Evolutionary conservation across 2,113 vertebrate genomes (phyloP).

Genomic region (Poeciliopsis turrubarensis): DNA sequence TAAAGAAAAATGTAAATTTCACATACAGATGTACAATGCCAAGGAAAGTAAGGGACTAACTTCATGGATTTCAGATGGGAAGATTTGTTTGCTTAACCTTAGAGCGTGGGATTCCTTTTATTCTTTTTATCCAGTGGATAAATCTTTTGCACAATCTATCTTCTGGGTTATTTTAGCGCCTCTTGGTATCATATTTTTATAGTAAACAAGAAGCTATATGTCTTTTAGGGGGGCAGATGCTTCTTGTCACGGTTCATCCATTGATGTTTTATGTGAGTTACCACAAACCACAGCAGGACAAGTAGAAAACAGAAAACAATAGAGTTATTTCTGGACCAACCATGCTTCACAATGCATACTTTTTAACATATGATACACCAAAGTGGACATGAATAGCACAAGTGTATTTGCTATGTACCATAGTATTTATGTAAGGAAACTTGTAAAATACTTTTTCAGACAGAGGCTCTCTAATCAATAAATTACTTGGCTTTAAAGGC

Average conservation of each 20-base stretch:
- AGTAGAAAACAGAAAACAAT: neutral
- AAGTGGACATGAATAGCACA: constrained; percentile 10
- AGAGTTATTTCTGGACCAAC: neutral
- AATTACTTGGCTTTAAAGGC: constrained; percentile 28
- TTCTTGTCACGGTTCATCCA: constrained; percentile 3
- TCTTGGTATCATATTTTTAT: neutral
- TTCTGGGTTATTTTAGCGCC: neutral
- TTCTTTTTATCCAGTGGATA: neutral
- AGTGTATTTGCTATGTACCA: constrained; percentile 2
- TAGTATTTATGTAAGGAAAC: constrained; percentile 21
- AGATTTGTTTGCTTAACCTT: neutral
- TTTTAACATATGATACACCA: neutral
- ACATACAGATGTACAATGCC: neutral
- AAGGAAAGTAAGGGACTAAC: neutral
- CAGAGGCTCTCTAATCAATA: constrained; percentile 22
- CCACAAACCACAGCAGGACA: constrained; percentile 1
- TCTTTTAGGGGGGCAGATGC: neutral
- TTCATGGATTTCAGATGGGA: neutral
- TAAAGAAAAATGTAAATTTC: neutral
- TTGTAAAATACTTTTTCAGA: constrained; percentile 17
- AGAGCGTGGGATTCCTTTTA: neutral
- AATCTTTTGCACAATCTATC: neutral
- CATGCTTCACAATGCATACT: neutral
- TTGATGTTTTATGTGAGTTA: constrained; percentile 4
- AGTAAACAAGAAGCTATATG: neutral